Conservation (phyloP, 2,797 vertebrate species). For the Simalia tracyae region DNA sequence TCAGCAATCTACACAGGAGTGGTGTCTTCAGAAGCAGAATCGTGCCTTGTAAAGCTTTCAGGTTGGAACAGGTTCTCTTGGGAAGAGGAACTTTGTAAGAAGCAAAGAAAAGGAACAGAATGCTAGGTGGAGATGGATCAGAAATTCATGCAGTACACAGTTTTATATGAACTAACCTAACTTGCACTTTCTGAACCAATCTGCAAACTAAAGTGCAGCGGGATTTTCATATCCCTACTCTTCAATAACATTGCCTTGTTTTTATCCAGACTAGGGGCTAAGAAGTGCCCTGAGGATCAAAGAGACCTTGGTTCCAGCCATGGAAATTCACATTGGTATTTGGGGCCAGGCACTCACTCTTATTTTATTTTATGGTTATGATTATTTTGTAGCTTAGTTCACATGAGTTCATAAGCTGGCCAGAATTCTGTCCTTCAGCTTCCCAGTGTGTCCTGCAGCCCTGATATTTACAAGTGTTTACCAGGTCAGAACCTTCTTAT, state of each 20-base stretch:
- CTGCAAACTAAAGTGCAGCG: background rate
- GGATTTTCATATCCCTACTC: background rate
- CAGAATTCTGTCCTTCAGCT: background rate
- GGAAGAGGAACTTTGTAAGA: background rate
- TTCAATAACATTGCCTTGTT: background rate
- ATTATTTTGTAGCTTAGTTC: background rate
- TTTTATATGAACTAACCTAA: background rate
- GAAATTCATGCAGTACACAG: background rate
- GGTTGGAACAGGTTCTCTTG: background rate
- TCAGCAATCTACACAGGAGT: background rate
- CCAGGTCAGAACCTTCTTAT: background rate
- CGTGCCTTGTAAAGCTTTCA: background rate
- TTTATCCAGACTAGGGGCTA: background rate
- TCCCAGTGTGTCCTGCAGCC: background rate
- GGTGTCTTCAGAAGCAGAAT: background rate
- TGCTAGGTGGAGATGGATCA: background rate
- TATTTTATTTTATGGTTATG: background rate
- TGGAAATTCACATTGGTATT: background rate
- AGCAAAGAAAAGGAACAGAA: background rate
- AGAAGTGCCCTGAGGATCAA: background rate
- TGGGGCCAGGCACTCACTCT: background rate
- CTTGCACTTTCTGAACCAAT: background rate
- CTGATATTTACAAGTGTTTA: background rate
- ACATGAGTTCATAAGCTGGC: background rate
- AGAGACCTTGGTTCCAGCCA: background rate